Evolutionary conservation across 2,113 vertebrate species (phyloP), one percentile per base, ranked within the genome.

Genomic region (Vulpes ferrilata): DNA sequence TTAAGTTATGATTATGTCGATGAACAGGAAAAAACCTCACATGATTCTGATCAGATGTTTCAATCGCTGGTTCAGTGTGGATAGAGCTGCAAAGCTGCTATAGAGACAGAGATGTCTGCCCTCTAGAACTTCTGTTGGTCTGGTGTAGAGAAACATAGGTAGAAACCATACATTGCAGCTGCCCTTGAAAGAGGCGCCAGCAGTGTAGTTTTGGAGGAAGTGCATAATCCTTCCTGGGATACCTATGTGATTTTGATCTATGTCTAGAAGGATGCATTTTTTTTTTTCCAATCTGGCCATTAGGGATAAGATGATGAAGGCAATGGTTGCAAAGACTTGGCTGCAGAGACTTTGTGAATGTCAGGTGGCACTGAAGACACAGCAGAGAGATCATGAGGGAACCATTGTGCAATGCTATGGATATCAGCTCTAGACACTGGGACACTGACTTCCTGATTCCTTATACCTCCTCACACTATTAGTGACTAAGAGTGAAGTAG

Each of bases 201-300:
- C 17, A 60, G 16, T 51, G 51, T 0, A 12, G 23, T 88, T 30
- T 65, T 32, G 19, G 38, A 51, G 62, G 38, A 96, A 62, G 32
- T 38, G 8, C 0, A 0, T 4, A 38, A 17, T 35, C 32, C 62
- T 64, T 1, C 32, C 51, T 27, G 15, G 4, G 5, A 17, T 38
- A 23, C 13, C 5, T 17, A 3, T 1, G 25, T 64, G 84, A 88
- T 22, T 92, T 80, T 62, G 80, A 57, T 38, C 35, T 51, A 3
- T 3, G 4, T 76, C 82, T 60, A 48, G 25, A 48, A 71, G 43
- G 20, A 73, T 57, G 1, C 48, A 38, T 76, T 7, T 22, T 48
- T 22, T 22, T 48, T 82, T 79, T 71, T 38, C 53, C 27, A 55
- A 15, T 13, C 27, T 79, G n/a, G 57, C 65, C 65, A 10, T 86